phyloP scores from a whole-genome alignment of 1,140 invertebrate species.

The Bombus vancouverensis region DNA sequence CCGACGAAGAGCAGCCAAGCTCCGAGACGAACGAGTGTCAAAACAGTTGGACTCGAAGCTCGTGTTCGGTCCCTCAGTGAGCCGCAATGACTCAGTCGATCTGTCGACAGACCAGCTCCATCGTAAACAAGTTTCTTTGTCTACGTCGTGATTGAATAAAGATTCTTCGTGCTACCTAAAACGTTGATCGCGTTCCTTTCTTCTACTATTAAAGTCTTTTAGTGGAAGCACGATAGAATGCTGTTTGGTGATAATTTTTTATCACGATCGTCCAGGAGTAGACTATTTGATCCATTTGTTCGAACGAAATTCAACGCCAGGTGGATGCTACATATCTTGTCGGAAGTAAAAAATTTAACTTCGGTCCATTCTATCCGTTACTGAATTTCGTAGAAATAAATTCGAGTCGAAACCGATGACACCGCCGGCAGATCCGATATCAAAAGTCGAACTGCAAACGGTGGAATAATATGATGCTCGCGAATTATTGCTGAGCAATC shows the following conservation, averaged over 20 bases:
- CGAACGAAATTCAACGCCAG: neutral
- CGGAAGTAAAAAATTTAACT: neutral
- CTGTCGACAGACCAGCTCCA: constrained; percentile 25
- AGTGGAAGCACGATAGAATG: neutral
- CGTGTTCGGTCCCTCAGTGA: constrained; percentile 10
- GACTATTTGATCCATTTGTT: neutral
- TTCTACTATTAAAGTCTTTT: neutral
- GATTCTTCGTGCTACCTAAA: constrained; percentile 22
- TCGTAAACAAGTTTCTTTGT: constrained; percentile 55
- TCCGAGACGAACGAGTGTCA: constrained; percentile 46
- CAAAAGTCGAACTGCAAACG: constrained; percentile 16
- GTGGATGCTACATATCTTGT: neutral
- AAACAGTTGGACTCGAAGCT: constrained; percentile 46
- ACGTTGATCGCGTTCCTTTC: neutral
- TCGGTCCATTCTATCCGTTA: neutral
- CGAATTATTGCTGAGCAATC: constrained; percentile 29
- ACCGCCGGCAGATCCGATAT: constrained; percentile 15
- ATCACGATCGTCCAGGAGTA: neutral
- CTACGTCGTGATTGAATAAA: constrained; percentile 16
- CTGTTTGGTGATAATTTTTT: neutral
- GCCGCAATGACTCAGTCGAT: constrained; percentile 32
- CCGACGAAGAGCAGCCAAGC: neutral
- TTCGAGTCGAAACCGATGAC: constrained; percentile 11
- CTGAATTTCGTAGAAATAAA: constrained; percentile 1
- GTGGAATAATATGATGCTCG: constrained; percentile 19